Evolutionary conservation across 2,888 invertebrate genomes (phyloP).

Genomic region (Lepidocyrtinus sp.): DNA sequence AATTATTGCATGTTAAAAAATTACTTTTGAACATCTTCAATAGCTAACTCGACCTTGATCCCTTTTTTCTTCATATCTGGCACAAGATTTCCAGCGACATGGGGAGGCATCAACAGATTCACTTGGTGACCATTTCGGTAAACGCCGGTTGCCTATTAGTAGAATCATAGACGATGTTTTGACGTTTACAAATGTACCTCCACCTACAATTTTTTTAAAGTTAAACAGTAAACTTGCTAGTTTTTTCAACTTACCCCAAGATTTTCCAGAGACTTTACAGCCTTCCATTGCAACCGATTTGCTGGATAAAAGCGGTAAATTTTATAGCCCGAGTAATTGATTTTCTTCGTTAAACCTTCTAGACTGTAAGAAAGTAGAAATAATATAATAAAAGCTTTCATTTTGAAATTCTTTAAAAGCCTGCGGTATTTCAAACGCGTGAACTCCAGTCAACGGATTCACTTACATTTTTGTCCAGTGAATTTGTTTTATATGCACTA

Average conservation of each 20-base stretch:
- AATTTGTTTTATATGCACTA: too few species aligned
- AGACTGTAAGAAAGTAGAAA: too few species aligned
- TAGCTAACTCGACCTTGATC: background rate
- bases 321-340: slow-evolving; percentile 40
- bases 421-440: too few species aligned
- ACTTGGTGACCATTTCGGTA: background rate
- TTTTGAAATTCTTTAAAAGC: too few species aligned
- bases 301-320: slow-evolving; percentile 5
- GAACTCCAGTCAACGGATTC: too few species aligned
- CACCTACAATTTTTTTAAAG: background rate
- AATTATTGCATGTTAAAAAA: background rate
- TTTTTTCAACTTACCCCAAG: slow-evolving; percentile 16
- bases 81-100: background rate
- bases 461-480: too few species aligned
- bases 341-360: too few species aligned
- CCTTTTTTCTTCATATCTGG: slow-evolving; percentile 15
- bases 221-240: background rate
- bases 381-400: too few species aligned
- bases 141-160: background rate
- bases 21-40: slow-evolving; percentile 55
- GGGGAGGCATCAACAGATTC: slow-evolving; percentile 13
- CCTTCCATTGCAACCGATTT: slow-evolving; percentile 5
- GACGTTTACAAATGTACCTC: too few species aligned
- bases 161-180: too few species aligned
- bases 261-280: background rate